Evolutionary conservation across 2,113 vertebrate genomes (phyloP), one percentile per base, ranked within the genome.

Genomic region (Xiphophorus maculatus): DNA sequence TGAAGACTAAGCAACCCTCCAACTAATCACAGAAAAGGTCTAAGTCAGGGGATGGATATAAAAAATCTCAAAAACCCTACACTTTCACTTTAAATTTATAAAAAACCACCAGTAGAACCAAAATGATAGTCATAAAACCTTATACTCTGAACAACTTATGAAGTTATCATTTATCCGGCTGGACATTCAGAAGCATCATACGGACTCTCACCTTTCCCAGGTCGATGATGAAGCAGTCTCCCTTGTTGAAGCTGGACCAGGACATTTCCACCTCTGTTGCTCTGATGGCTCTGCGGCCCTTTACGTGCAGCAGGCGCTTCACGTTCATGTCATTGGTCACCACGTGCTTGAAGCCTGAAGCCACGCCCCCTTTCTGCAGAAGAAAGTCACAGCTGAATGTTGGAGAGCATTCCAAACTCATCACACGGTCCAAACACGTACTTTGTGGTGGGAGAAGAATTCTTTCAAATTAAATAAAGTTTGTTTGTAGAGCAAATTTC

Each of bases 221-320:
- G 86, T 96, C 95, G 8, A 96, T 14, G 63, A 96, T 84, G 71
- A 96, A 96, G 66, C 94, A 95, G 90, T 96, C 95, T 13, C 95
- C 95, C 66, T 92, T 89, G 85, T 95, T 96, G 86, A 95, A 94
- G 86, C 88, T 94, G 65, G 25, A 0, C 94, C 94, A 96, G 83
- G 71, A 35, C 76, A 95, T 19, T 0, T 83, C 83, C 65, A 95
- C 92, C 86, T 96, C 94, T 0, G 88, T 94, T 15, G 95, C 94
- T 76, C 95, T 84, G 85, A 95, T 94, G 61, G 63, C 71, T 72
- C 95, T 81, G 17, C 95, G 92, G 25, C 95, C 95, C 82, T 95
- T 95, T 40, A 95, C 66, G 37, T 96, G 94, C 72, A 94, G 91
- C 81, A 94, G 79, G 0, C 94, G 92, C 81, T 92, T 91, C 30